A percentile compares a stretch with the other conserved stretches of the same genome.
These are phyloP conservation scores for Arizona elegans DNA, from an alignment of 2,113 vertebrate species.

Conservation along the genomic window DNA sequence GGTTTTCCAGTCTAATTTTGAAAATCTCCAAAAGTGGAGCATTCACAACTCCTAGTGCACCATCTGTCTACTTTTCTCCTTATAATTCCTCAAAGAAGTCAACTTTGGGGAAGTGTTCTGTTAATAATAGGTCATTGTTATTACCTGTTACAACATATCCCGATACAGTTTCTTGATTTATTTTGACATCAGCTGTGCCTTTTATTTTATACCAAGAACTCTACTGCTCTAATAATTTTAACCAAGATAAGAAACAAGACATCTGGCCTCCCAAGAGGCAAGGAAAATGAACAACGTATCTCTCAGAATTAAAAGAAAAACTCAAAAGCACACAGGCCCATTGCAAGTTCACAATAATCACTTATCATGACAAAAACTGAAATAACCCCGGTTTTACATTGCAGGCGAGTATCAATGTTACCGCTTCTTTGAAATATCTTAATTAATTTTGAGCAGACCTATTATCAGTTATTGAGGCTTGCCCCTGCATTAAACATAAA, in stretches of 20 bases:
- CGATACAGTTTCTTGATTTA: neutral
- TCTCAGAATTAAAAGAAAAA: neutral
- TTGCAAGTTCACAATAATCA: constrained; percentile 25
- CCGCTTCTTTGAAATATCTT: constrained; percentile 63
- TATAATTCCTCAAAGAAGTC: neutral
- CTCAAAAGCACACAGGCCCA: constrained; percentile 23
- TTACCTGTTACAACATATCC: neutral
- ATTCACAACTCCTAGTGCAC: neutral
- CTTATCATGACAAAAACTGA: constrained; percentile 29
- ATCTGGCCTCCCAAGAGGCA: neutral
- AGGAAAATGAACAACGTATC: neutral
- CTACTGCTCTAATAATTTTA: neutral
- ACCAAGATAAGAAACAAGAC: neutral
- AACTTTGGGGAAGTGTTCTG: neutral
- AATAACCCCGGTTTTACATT: constrained; percentile 51
- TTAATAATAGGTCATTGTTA: neutral
- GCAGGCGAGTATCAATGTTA: constrained; percentile 53
- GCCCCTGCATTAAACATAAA: constrained; percentile 75
- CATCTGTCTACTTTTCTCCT: neutral
- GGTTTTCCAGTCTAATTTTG: neutral
- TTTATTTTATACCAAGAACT: neutral
- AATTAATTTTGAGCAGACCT: constrained; percentile 70
- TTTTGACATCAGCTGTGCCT: neutral
- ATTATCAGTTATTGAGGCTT: constrained; percentile 61
- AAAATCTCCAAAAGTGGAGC: neutral